Base-by-base conservation (phyloP, 2,797 vertebrate genomes). In the Alauda arvensis region DNA sequence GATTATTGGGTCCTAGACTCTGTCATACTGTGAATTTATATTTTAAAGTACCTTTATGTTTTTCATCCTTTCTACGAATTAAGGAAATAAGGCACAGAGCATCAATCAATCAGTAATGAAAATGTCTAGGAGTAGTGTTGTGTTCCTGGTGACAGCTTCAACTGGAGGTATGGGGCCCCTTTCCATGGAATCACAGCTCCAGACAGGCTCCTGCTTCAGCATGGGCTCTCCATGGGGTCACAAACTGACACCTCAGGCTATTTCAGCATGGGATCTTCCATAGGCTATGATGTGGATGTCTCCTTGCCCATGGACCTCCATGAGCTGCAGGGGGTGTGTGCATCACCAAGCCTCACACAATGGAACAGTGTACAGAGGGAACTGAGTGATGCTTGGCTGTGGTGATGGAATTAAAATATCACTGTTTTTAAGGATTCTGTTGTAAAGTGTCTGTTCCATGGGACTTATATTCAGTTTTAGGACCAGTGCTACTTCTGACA, bases 191-290 rank as follows among this genome's bases (percentile, higher is more conserved):
- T 65, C 52, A 33, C 25, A 61, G 31, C 19, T 84, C 9, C 31
- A 61, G 14, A 33, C 18, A 25, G 45, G 8, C 28, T 3, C 12
- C 28, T 81, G 4, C 17, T 52, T 24, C 26, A 46, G 18, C 18
- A 5, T 1, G 1, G 28, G 4, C 13, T 61, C 8, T 33, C 13
- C n/a, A 9, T 1, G 3, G 19, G 14, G 3, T 65, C 26, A 29
- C 18, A 67, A 9, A 9, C 24, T 31, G 40, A 3, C 10, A 57
- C 18, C 18, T 40, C 34, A 2, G 7, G 28, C 21, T 63, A 1
- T 25, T 49, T 42, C 34, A 48, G 23, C 26, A 8, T 24, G 13
- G 31, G 4, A 12, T 67, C 6, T 48, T 48, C 26, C n/a, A 42
- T 0, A 0, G 45, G n/a, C 46, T 59, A 5, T 15, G n/a, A 7